Conservation (phyloP, 2,113 vertebrate genomes). For the Corydoras maculifer region DNA sequence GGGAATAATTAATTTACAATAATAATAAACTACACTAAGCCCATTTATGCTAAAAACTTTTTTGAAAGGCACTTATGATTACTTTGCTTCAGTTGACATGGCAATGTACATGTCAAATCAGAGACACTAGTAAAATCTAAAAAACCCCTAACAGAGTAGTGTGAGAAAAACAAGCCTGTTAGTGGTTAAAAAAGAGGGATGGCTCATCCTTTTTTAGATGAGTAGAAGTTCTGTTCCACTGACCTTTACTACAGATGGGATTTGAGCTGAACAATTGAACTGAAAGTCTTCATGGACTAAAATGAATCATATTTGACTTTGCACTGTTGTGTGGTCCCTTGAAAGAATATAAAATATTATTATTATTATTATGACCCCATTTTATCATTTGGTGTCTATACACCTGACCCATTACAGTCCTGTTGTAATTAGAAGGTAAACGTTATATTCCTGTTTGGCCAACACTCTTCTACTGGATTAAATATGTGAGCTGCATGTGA, state of each 20-base stretch:
- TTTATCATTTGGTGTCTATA: no score
- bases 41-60: background rate
- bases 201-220: background rate
- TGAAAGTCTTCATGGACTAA: background rate
- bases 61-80: background rate
- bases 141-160: background rate
- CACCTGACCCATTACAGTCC: no score
- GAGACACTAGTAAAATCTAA: background rate
- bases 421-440: no score
- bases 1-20: no score
- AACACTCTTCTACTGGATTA: background rate
- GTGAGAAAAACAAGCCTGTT: background rate
- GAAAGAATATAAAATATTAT: background rate
- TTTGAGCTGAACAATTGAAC: background rate
- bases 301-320: background rate
- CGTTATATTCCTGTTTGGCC: no score
- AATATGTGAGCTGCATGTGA: background rate
- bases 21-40: no score
- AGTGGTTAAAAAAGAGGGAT: background rate
- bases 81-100: no score
- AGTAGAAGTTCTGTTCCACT: background rate
- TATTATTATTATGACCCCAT: no score
- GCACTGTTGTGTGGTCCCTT: no score
- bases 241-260: background rate
- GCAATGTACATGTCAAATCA: no score